phyloP scores from a whole-genome alignment of 2,113 vertebrate species.

The Notiomystis cincta region DNA sequence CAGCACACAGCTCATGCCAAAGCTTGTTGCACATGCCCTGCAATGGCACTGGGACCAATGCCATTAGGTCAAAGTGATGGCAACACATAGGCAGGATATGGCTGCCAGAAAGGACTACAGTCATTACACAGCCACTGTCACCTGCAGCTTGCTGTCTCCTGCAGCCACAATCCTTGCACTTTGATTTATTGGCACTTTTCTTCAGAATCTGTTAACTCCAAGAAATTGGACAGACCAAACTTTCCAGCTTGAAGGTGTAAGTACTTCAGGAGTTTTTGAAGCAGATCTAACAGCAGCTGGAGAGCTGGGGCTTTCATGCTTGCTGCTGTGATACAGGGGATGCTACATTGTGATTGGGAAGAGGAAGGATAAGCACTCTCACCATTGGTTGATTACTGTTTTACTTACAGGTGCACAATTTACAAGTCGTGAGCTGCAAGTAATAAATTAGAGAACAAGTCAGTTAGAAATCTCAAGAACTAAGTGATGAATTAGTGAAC shows the following conservation, averaged over 20 bases:
- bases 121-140: background rate
- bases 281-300: background rate
- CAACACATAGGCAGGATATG: rapidly evolving
- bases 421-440: background rate
- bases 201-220: background rate
- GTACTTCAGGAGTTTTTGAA: background rate
- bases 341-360: rapidly evolving
- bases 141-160: background rate
- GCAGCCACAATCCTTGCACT: background rate
- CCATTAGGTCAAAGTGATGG: background rate
- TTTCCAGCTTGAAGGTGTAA: background rate
- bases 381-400: background rate
- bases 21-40: background rate
- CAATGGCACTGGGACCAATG: background rate
- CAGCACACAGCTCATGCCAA: background rate
- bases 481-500: background rate
- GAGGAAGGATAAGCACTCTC: background rate
- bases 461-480: background rate
- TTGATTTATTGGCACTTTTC: background rate
- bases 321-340: background rate
- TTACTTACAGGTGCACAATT: background rate
- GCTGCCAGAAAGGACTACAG: background rate
- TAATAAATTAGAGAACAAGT: background rate
- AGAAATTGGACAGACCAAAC: background rate
- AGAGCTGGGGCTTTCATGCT: background rate